Base-by-base conservation (phyloP, 2,888 invertebrate species). In the Alviniconcha strummeri region DNA sequence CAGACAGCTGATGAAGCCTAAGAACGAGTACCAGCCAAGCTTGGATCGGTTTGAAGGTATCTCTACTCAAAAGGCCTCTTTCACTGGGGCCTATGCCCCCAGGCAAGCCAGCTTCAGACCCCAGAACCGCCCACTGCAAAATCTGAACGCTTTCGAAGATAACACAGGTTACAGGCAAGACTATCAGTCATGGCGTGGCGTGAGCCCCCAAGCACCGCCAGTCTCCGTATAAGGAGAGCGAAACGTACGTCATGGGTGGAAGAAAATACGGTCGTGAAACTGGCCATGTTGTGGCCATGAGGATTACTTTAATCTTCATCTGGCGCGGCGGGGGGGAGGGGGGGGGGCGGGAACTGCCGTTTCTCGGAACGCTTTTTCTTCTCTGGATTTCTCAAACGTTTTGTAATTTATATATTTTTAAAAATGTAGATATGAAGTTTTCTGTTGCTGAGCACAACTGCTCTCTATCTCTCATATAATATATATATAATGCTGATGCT, bases 51-150 rank as follows among this genome's bases (percentile, higher is more conserved):
- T 94, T 80, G 93, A 93, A 75, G 91, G 90, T 69, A 82, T 89
- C 54, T 90, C 91, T 15, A 92, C 92, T 5, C 86, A 90, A 81
- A 89, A 91, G 75, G 83, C 86, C 5, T 91, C 93, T 81, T 93
- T 89, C 86, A 85, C 89, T 82, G 88, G 87, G 36, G 90, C 91
- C 52, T 85, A 85, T 71, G 85, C 86, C 13, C 86, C 84, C 19
- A 87, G 85, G 0, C 85, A 87, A 5, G 84, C 84, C 78, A 88
- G 88, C 72, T 91, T 87, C 85, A 90, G 89, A 81, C 92, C 92
- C 7, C 86, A 87, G n/a, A 83, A 86, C 55, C 71, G 80, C 6
- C 90, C 90, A 11, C 81, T 89, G 83, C 84, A 86, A 52, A 83
- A 87, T 54, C 86, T 88, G 72, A 90, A 86, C 67, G 89, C 90